Evolutionary conservation across 2,113 vertebrate species (phyloP), one percentile per base, ranked within the genome.

Genomic region (Pomatostomus ruficeps): DNA sequence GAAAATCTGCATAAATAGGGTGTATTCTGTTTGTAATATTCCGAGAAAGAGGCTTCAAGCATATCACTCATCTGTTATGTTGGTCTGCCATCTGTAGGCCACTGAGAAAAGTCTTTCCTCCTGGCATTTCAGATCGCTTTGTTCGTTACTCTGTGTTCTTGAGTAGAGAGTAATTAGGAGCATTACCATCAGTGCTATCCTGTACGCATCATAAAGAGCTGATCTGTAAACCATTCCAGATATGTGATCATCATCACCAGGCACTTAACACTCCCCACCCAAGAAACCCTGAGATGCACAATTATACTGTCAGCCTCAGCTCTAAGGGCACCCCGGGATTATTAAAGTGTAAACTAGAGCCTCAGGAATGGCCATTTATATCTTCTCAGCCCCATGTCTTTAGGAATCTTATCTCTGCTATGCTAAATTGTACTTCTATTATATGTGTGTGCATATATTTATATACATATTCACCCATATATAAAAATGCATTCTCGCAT

Each of bases 71-170:
- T 96, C 85, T 96, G 35, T 81, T 96, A 95, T 80, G 88, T 95
- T 89, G 38, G 42, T 96, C 91, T 97, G 95, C 95, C 96, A 95
- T 75, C 97, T 97, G 96, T 97, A 94, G 96, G 97, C 84, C 81
- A 91, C 42, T 25, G 33, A 94, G 89, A 73, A 97, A 96, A 97
- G 25, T 70, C 76, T 76, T 91, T 43, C 72, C 35, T 66, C 24
- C 25, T 20, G n/a, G 70, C 36, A 81, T 72, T 89, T 80, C 31
- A 33, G 14, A 49, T 12, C 4, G 8, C 65, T 74, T 58, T 65
- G 22, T 91, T 81, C 18, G 3, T 87, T 59, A 35, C 19, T 70
- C 19, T 54, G 18, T 28, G 17, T 68, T 87, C 91, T 36, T 66
- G 7, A 42, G 28, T 16, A 24, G 28, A 26, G 0, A 54, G 7